Evolutionary conservation across 1,140 invertebrate genomes (phyloP).

Genomic region (Myzus persicae): DNA sequence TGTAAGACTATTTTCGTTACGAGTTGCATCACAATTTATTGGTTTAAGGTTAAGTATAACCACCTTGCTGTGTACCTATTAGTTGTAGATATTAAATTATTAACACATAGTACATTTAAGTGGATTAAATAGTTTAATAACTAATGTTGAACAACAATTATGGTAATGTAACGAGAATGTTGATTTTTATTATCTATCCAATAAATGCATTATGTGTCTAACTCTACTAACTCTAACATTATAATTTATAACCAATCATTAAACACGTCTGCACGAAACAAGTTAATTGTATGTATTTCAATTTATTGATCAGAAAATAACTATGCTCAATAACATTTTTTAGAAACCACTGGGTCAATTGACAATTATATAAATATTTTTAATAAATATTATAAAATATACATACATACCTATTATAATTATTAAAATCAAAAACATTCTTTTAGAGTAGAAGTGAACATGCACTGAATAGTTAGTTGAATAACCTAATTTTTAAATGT

Average conservation of each 20-base stretch:
- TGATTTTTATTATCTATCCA: background rate
- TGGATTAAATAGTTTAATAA: background rate
- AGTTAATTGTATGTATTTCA: background rate
- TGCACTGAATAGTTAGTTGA: background rate
- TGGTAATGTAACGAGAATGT: background rate
- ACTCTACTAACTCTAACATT: background rate
- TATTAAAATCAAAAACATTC: background rate
- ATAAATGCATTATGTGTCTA: background rate
- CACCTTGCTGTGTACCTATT: background rate
- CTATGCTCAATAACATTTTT: background rate
- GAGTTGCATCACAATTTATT: background rate
- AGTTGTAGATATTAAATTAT: background rate
- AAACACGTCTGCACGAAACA: background rate
- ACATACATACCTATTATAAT: background rate
- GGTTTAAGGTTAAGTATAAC: background rate
- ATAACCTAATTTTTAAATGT: background rate
- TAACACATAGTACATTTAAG: background rate
- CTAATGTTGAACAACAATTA: background rate
- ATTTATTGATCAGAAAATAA: background rate
- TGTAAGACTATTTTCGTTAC: background rate
- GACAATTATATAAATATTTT: background rate
- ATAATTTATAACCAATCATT: background rate
- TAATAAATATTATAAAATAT: no score
- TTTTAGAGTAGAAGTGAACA: no score
- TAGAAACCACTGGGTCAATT: background rate